A percentile compares a stretch with the other conserved stretches of the same genome.
These are phyloP conservation scores for Homarus americanus DNA, from an alignment of 1,140 invertebrate species.

Conservation along the genomic window DNA sequence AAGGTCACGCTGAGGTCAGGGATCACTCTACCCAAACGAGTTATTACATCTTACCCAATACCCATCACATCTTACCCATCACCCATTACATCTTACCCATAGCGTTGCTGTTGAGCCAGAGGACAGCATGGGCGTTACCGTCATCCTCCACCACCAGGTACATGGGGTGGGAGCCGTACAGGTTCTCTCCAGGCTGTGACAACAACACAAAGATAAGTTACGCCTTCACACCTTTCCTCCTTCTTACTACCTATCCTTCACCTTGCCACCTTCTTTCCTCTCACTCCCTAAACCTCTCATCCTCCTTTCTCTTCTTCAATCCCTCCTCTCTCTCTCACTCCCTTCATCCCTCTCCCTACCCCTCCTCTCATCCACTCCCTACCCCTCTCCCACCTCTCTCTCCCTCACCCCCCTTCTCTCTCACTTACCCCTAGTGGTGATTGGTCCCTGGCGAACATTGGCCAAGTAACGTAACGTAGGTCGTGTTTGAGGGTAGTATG, in stretches of 20 bases:
- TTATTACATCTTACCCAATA: too few species aligned
- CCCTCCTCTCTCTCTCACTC: not conserved
- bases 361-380: too few species aligned
- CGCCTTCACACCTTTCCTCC: not conserved
- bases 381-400: not conserved
- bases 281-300: too few species aligned
- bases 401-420: not conserved
- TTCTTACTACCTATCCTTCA: not conserved
- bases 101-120: slow-evolving; percentile 89
- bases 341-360: not conserved
- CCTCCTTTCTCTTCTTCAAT: too few species aligned
- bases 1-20: too few species aligned
- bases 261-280: too few species aligned
- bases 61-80: not conserved
- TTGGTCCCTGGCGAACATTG: slow-evolving; percentile 80
- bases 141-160: slow-evolving; percentile 84
- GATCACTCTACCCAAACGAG: too few species aligned
- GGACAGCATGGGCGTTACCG: slow-evolving; percentile 83
- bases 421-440: slow-evolving; percentile 42
- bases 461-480: slow-evolving; percentile 76
- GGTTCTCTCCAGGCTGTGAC: slow-evolving; percentile 81
- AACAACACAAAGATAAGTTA: too few species aligned
- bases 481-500: slow-evolving; percentile 76
- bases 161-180: slow-evolving; percentile 93
- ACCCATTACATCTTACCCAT: slow-evolving; percentile 83